Evolutionary conservation across 2,113 vertebrate genomes (phyloP).

Genomic region (Antennarius striatus): DNA sequence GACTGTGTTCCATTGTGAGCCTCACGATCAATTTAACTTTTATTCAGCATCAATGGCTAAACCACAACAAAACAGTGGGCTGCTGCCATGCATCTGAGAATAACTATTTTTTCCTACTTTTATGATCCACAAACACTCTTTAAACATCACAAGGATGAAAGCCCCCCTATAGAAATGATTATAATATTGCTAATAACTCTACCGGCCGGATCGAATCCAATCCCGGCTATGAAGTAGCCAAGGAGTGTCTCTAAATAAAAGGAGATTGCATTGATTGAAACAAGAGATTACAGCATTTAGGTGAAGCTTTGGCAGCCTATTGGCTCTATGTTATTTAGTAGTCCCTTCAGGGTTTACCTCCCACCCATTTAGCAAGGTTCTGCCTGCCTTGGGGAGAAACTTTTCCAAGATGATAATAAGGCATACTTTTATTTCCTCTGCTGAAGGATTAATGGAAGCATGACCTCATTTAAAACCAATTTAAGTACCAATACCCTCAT

Average conservation of each 20-base stretch:
- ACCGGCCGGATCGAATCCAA: constrained; percentile 29
- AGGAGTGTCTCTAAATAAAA: constrained; percentile 42
- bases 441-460: not conserved
- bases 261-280: constrained; percentile 52
- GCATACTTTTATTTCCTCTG: constrained; percentile 19
- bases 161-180: constrained; percentile 41
- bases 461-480: not conserved
- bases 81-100: not conserved
- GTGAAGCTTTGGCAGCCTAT: constrained; percentile 26
- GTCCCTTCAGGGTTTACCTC: constrained; percentile 31
- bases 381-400: constrained; percentile 29
- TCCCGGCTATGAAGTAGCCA: constrained; percentile 9
- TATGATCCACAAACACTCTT: constrained; percentile 14
- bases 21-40: constrained; percentile 64
- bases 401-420: constrained; percentile 10
- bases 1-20: constrained; percentile 29
- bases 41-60: constrained; percentile 45
- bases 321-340: constrained; percentile 47
- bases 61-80: constrained; percentile 44
- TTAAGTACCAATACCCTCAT: too few relatives aligned
- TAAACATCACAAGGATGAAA: constrained; percentile 18
- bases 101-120: not conserved
- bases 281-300: constrained; percentile 53
- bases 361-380: constrained; percentile 41
- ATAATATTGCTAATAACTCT: constrained; percentile 55